A percentile compares a stretch with the other conserved stretches of the same genome.
Evolutionary conservation across 2,797 vertebrate species (phyloP).

Genomic region (Crax fasciolata): DNA sequence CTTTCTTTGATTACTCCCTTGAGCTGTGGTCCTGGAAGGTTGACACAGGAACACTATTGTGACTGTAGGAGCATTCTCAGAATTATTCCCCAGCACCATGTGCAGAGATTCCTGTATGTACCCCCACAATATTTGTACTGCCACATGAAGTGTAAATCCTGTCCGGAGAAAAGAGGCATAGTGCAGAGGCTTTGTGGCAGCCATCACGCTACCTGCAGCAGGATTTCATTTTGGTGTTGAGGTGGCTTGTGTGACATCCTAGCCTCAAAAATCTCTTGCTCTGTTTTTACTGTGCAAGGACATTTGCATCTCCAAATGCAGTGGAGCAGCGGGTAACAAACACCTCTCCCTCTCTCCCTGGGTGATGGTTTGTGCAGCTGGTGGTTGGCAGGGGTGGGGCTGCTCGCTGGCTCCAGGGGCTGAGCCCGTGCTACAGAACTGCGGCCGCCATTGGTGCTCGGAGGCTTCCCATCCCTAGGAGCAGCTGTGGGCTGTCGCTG

Average conservation of each 20-base stretch:
- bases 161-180: background rate
- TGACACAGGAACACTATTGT: no score
- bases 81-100: no score
- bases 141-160: background rate
- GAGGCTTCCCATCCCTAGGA: background rate
- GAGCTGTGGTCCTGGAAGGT: no score
- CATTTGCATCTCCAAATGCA: fast-evolving
- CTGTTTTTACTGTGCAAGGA: background rate
- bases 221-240: background rate
- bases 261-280: background rate
- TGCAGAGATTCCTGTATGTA: no score
- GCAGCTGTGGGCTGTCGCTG: background rate
- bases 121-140: background rate
- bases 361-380: background rate
- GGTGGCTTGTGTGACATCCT: background rate
- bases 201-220: background rate
- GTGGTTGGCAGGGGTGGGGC: constrained; percentile 47
- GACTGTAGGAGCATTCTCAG: no score
- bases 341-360: background rate
- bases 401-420: background rate
- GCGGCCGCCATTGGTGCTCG: background rate
- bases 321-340: background rate
- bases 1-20: background rate
- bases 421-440: background rate
- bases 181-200: background rate